phyloP scores from a whole-genome alignment of 2,113 vertebrate species.

The Callopanchax toddi region DNA sequence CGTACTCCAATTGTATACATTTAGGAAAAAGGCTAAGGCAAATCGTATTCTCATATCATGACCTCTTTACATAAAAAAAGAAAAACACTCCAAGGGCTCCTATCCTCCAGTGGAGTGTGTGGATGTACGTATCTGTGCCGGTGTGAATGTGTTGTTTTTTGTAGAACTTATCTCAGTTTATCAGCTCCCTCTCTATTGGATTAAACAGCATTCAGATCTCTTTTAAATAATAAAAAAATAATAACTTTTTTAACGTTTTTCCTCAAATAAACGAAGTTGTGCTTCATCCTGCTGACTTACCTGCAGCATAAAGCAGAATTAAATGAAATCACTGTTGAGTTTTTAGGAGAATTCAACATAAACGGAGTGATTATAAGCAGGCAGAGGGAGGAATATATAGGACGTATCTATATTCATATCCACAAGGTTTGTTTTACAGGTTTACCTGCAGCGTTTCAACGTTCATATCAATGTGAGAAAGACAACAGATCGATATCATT shows the following conservation, averaged over 20 bases:
- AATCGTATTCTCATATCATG: constrained; percentile 53
- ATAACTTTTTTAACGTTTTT: too few relatives aligned
- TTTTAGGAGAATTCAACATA: too few relatives aligned
- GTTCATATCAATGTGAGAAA: constrained; percentile 46
- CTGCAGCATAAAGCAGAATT: too few relatives aligned
- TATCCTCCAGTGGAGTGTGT: constrained; percentile 63
- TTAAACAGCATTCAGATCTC: not conserved
- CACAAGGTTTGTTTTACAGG: constrained; percentile 35
- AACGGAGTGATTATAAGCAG: not conserved
- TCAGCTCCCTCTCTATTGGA: constrained; percentile 33
- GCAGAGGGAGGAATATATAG: constrained; percentile 10
- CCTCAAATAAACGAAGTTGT: too few relatives aligned
- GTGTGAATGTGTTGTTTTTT: constrained; percentile 25
- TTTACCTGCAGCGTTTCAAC: constrained; percentile 39
- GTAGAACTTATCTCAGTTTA: constrained; percentile 30
- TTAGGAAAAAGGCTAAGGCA: too few relatives aligned
- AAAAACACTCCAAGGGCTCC: constrained; percentile 66
- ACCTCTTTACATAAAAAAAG: constrained; percentile 38
- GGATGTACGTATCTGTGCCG: constrained; percentile 23
- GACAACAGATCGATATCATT: constrained; percentile 34
- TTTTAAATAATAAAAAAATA: too few relatives aligned
- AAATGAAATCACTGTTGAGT: too few relatives aligned
- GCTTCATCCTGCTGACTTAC: too few relatives aligned
- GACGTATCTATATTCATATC: constrained; percentile 48
- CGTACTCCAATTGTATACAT: too few relatives aligned